Evolutionary conservation across 1,140 invertebrate species (phyloP), one percentile per base, ranked within the genome.

Genomic region (Lethrus apterus): DNA sequence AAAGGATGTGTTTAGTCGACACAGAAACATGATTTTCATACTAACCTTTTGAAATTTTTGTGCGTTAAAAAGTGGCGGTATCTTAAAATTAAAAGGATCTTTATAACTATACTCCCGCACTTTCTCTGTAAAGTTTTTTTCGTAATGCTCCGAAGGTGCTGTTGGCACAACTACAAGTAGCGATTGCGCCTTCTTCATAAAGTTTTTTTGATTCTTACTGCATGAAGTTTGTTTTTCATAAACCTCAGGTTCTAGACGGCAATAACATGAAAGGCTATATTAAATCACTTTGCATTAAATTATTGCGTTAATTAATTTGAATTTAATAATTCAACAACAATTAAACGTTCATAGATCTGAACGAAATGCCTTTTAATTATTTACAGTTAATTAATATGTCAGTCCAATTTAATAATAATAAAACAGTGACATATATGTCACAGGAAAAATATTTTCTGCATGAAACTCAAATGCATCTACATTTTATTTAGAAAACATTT

Each of bases 91-190:
- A 60, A 92, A 91, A 0, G 90, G 89, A 40, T 79, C 72, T 64
- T 70, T 75, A 26, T 66, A 68, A 59, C 86, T 93, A 63, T 88
- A 93, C 10, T 77, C 65, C 14, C 79, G 75, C 9, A 95, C 92
- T 60, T 75, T 73, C 7, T 80, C 69, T 0, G 83, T 83, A 61
- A 95, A 95, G 9, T 79, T 68, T 10, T 59, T 53, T 54, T 85
- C 83, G 47, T 84, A 81, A 42, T 77, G 76, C 41, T 80, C 75
- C 1, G 77, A 76, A 0, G 91, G 88, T 26, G 87, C 85, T 4
- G 85, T 88, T 0, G 86, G 81, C 1, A 86, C 85, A 9, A 94
- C 81, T 0, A 95, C 87, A 44, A 96, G 72, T 4, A 95, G 66
- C 2, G 89, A 92, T 52, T 80, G 76, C 1, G 84, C 84, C 41